Evolutionary conservation across 2,113 vertebrate genomes (phyloP).

Genomic region (Cathartes aura): DNA sequence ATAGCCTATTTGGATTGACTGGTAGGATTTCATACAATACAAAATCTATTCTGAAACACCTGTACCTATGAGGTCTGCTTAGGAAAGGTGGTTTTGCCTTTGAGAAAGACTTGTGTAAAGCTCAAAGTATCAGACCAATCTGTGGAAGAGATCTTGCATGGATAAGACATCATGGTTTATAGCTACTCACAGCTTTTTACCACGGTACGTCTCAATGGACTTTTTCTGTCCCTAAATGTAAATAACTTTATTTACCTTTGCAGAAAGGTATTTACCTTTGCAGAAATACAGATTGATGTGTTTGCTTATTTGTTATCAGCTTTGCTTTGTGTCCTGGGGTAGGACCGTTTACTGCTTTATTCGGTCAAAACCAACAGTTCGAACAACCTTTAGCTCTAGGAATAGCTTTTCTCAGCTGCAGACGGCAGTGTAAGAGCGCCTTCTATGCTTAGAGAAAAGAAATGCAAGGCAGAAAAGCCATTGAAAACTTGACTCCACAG

Average conservation of each 20-base stretch:
- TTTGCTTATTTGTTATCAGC: constrained; percentile 25
- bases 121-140: not conserved
- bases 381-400: not conserved
- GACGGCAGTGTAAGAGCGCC: not conserved
- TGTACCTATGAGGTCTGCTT: not conserved
- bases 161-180: not conserved
- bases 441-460: not conserved
- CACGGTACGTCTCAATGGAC: not conserved
- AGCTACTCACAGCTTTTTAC: not conserved
- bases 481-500: not conserved
- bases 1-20: not conserved
- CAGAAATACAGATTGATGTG: constrained; percentile 14
- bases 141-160: not conserved
- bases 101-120: not conserved
- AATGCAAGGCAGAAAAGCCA: not conserved
- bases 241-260: constrained; percentile 18
- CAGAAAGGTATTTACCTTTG: constrained; percentile 21
- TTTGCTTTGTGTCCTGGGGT: not conserved
- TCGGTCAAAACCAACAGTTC: not conserved
- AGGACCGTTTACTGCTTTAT: not conserved
- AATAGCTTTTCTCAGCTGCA: not conserved
- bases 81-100: not conserved
- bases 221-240: constrained; percentile 24
- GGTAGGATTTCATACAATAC: not conserved
- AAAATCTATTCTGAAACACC: not conserved